Evolutionary conservation across 2,888 invertebrate genomes (phyloP).

Genomic region (Patella caerulea): DNA sequence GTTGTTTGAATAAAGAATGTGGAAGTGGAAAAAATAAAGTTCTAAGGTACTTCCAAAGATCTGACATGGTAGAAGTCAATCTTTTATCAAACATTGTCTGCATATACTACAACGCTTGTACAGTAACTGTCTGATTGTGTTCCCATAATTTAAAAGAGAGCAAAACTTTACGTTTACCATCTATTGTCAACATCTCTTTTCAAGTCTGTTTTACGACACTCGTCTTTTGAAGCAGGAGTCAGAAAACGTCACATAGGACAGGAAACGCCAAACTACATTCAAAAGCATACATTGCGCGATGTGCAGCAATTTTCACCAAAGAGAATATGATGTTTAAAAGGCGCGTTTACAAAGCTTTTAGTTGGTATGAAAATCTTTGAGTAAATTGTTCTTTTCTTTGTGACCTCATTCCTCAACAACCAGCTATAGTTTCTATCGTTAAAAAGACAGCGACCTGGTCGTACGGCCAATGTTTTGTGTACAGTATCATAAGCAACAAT

Average conservation of each 20-base stretch:
- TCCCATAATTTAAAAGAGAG: no score
- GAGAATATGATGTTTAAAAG: constrained; percentile 9
- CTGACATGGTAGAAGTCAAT: no score
- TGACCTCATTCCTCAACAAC: constrained; percentile 10
- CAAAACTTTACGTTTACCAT: no score
- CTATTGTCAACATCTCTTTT: no score
- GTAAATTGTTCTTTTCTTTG: constrained; percentile 11
- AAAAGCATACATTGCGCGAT: constrained; percentile 15
- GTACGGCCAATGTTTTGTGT: constrained; percentile 1
- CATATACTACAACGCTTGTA: no score
- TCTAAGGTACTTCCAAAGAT: no score
- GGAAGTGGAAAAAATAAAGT: no score
- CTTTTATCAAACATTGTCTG: no score
- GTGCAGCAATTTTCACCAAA: constrained; percentile 20
- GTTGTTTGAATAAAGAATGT: no score
- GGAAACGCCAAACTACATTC: constrained; percentile 7
- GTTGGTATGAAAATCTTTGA: constrained; percentile 17
- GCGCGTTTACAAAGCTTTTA: constrained; percentile 14
- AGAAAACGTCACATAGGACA: constrained; percentile 4
- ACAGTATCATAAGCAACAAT: constrained; percentile 2
- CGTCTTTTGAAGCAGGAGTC: constrained; percentile 11
- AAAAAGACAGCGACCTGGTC: constrained; percentile 8
- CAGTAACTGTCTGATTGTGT: no score
- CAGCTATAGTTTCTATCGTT: constrained; percentile 1
- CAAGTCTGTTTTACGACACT: neutral